Percentiles rank a stretch among this genome's conserved stretches.
Evolutionary conservation across 2,888 invertebrate genomes (phyloP).

Genomic region (Acanthosoma haemorrhoidale): DNA sequence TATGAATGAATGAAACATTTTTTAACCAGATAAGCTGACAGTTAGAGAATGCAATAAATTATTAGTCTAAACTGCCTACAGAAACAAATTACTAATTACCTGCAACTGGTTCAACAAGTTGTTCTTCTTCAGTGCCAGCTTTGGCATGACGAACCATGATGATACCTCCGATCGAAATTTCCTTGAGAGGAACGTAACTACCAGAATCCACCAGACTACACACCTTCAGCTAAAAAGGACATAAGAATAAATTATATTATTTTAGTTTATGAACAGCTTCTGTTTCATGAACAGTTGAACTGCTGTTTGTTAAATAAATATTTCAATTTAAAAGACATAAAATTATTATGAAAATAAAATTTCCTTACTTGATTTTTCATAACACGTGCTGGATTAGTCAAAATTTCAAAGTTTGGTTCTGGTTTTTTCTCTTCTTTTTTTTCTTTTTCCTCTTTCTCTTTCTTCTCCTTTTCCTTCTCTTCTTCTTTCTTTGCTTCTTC

Average conservation of each 20-base stretch:
- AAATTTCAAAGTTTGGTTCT: conserved; percentile 84
- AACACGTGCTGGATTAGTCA: conserved; percentile 90
- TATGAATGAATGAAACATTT: no score
- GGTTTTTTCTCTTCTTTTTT: conserved; percentile 70
- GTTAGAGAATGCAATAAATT: no score
- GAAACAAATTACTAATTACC: conserved; percentile 46
- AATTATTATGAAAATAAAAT: neutral
- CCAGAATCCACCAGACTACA: conserved; percentile 74
- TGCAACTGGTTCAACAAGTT: conserved; percentile 86
- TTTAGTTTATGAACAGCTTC: neutral
- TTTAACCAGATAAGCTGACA: no score
- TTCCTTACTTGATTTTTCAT: conserved; percentile 69
- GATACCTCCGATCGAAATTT: conserved; percentile 90
- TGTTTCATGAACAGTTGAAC: neutral
- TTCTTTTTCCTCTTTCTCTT: conserved; percentile 50
- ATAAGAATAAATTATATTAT: neutral
- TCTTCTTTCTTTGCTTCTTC: conserved; percentile 46
- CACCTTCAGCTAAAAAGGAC: conserved; percentile 51
- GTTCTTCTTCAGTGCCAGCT: conserved; percentile 72
- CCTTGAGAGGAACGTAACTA: conserved; percentile 80
- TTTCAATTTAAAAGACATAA: neutral
- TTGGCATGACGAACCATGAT: conserved; percentile 86
- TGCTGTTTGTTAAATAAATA: neutral
- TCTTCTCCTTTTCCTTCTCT: conserved; percentile 46
- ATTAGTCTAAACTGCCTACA: no score